phyloP scores from a whole-genome alignment of 2,113 vertebrate genomes.

The Capreolus pygargus region DNA sequence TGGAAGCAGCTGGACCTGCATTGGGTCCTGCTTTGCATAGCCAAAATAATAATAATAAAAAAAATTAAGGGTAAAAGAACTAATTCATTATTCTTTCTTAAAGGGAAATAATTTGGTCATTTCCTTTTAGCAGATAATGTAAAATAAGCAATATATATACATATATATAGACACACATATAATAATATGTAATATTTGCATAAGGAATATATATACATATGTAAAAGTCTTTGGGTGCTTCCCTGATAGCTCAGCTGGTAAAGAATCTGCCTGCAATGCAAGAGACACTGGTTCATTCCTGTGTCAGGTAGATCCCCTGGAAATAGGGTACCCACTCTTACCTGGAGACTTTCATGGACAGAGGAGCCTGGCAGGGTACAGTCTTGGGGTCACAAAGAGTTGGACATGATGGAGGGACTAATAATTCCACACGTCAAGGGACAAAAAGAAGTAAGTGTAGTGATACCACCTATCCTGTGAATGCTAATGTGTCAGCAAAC shows the following conservation, averaged over 20 bases:
- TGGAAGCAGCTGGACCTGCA: neutral
- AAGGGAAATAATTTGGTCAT: too few relatives aligned
- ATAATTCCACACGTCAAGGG: neutral
- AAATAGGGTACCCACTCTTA: neutral
- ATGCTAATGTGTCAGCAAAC: neutral
- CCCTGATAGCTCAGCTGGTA: neutral
- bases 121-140: neutral
- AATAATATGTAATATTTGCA: neutral
- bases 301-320: neutral
- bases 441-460: neutral
- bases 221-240: neutral
- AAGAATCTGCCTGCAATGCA: neutral
- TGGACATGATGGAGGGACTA: rapidly evolving
- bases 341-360: neutral
- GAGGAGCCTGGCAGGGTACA: neutral
- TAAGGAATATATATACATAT: neutral
- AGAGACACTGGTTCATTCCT: neutral
- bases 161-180: neutral
- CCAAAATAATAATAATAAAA: neutral
- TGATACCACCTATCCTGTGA: too few relatives aligned
- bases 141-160: neutral
- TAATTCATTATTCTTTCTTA: neutral
- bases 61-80: neutral
- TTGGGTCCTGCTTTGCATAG: neutral
- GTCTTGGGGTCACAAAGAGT: too few relatives aligned